Evolutionary conservation across 2,113 vertebrate genomes (phyloP), one percentile per base, ranked within the genome.

Genomic region (Corvus hawaiiensis): DNA sequence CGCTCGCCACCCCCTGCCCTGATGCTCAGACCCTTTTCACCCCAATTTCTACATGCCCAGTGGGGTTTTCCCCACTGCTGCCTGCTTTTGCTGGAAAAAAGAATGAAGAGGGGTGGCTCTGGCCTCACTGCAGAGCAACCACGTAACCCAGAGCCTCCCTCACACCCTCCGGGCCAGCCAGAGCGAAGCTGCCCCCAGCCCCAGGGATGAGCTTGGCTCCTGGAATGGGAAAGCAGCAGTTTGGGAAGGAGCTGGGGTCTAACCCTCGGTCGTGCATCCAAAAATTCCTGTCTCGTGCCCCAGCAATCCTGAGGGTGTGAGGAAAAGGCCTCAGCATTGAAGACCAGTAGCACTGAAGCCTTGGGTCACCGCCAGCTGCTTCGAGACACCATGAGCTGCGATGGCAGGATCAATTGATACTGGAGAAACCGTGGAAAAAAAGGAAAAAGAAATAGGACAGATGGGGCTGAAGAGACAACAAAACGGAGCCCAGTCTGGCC

Each of bases 351-450:
- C 9, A 4, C 8, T 37, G 39, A 46, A 54, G 43, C 56, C 58
- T 72, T 43, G 84, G 72, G 76, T 17, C 41, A 5, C 39, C 39
- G 10, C 51, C 10, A 4, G 77, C 59, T 69, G 82, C 90, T 71
- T 43, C 0, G 3, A 41, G 43, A 33, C 0, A 10, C 24, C 0
- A 0, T 0, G 1, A 71, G 58, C 37, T 54, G 90, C 3, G 11
- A 49, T 3, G 3, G 67, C 89, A 82, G 75, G 17, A 76, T 41
- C 54, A 63, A 63, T 11, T 0, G 0, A 37, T 1, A 52, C 4
- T 0, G 0, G 8, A 43, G 46, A 84, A 83, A 79, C 2, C 0
- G 3, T 0, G 2, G 33, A 23, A 63, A 30, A 39, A 61, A 35
- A 10, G 2, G 16, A 59, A 59, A 49, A 59, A 55, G 39, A 43